Evolutionary conservation across 2,113 vertebrate species (phyloP).

Genomic region (Emydura subglobosa): DNA sequence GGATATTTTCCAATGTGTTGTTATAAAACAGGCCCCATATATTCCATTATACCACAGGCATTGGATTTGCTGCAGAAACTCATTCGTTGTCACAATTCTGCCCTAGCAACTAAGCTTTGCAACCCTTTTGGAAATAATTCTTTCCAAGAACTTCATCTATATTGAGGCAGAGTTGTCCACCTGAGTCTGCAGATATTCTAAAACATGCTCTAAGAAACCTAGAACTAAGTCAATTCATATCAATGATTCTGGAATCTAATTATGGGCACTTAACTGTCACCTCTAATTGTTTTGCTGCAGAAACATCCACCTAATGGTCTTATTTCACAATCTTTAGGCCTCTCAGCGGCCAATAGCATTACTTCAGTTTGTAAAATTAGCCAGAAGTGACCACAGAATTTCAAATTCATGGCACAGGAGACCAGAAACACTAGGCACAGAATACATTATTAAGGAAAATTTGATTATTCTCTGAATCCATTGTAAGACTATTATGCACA

Average conservation of each 20-base stretch:
- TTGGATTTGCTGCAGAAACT: neutral
- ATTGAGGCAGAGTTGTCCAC: no score
- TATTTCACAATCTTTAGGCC: neutral
- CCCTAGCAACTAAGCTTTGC: rapidly evolving
- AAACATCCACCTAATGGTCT: neutral
- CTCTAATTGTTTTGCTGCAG: neutral
- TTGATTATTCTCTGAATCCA: neutral
- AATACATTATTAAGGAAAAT: rapidly evolving
- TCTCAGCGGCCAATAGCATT: neutral
- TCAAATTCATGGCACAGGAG: neutral
- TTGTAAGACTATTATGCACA: rapidly evolving
- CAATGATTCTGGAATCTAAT: neutral
- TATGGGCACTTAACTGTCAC: rapidly evolving
- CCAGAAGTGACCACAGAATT: neutral
- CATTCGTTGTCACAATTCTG: rapidly evolving
- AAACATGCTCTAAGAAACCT: neutral
- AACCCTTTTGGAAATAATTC: rapidly evolving
- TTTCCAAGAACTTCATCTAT: neutral
- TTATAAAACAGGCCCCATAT: neutral
- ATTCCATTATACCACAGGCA: neutral
- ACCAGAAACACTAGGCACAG: neutral
- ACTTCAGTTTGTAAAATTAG: neutral
- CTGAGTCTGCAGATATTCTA: rapidly evolving
- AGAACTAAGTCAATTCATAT: rapidly evolving
- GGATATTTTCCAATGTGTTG: neutral